phyloP scores from a whole-genome alignment of 2,797 vertebrate species.

The Lepus townsendii region DNA sequence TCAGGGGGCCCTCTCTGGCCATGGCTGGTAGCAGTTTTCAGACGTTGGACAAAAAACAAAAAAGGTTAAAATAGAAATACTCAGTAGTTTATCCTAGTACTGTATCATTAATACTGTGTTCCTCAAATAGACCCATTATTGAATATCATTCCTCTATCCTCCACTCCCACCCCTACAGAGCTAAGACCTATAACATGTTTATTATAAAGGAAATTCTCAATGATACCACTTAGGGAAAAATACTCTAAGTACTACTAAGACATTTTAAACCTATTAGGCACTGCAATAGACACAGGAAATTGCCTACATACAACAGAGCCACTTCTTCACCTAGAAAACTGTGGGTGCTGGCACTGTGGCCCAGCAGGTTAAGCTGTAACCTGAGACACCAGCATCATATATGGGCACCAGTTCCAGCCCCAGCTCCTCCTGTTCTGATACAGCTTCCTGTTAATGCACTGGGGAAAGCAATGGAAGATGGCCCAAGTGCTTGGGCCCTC shows the following conservation, averaged over 20 bases:
- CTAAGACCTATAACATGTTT: not conserved
- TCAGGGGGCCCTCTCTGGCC: not conserved
- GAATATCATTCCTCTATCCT: not conserved
- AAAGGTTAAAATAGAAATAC: not conserved
- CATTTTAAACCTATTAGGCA: constrained; percentile 24
- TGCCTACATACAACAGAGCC: not conserved
- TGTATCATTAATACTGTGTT: not conserved
- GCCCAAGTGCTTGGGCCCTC: no score
- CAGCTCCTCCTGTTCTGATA: no score
- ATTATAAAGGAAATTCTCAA: constrained; percentile 28
- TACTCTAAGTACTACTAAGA: not conserved
- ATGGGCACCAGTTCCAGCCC: no score
- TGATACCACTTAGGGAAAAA: not conserved
- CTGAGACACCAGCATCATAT: no score
- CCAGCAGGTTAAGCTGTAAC: no score
- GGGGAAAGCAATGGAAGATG: no score
- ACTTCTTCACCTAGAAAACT: not conserved
- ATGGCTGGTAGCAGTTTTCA: not conserved
- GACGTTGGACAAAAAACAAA: not conserved
- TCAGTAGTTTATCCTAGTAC: not conserved
- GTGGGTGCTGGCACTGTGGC: no score
- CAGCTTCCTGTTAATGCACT: no score
- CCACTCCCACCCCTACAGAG: rapidly evolving
- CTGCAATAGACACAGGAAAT: not conserved
- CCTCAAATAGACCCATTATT: not conserved